These are phyloP conservation scores for Rhinoptilus africanus DNA, from an alignment of 2,113 vertebrate species.

Conservation along the genomic window DNA sequence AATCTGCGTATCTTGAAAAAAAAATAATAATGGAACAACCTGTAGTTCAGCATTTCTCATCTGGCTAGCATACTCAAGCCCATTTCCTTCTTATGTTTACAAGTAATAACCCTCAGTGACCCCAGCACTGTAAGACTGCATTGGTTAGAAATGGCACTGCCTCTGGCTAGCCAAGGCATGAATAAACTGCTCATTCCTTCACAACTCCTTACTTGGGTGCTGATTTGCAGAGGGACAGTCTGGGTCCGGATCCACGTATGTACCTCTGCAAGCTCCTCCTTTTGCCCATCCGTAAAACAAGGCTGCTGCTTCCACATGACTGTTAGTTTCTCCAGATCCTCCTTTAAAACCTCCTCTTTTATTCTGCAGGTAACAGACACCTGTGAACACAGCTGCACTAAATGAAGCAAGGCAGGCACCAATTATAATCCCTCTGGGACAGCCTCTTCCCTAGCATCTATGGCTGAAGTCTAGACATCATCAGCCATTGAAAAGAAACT, in stretches of 20 bases:
- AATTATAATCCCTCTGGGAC: not conserved
- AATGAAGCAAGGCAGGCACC: not conserved
- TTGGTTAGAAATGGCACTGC: not conserved
- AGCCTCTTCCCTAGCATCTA: not conserved
- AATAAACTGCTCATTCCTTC: not conserved
- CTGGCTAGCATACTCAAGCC: fast-evolving
- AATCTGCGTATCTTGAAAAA: not conserved
- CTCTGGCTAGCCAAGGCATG: not conserved
- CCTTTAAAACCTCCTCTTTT: constrained; percentile 78
- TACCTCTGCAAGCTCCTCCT: constrained; percentile 81
- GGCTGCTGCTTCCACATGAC: constrained; percentile 80
- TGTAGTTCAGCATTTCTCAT: not conserved
- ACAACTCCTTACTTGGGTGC: constrained; percentile 71
- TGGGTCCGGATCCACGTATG: constrained; percentile 80
- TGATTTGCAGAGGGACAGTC: constrained; percentile 73
- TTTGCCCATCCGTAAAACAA: constrained; percentile 80
- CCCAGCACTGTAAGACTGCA: fast-evolving
- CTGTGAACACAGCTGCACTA: not conserved
- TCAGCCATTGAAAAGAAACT: not conserved
- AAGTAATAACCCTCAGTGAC: not conserved
- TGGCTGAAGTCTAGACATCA: not conserved
- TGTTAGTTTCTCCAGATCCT: constrained; percentile 82
- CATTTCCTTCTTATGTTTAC: not conserved
- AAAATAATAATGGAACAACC: not conserved
- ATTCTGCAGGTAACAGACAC: constrained; percentile 66